Evolutionary conservation across 2,888 invertebrate species (phyloP).

Genomic region (Idaea aversata): DNA sequence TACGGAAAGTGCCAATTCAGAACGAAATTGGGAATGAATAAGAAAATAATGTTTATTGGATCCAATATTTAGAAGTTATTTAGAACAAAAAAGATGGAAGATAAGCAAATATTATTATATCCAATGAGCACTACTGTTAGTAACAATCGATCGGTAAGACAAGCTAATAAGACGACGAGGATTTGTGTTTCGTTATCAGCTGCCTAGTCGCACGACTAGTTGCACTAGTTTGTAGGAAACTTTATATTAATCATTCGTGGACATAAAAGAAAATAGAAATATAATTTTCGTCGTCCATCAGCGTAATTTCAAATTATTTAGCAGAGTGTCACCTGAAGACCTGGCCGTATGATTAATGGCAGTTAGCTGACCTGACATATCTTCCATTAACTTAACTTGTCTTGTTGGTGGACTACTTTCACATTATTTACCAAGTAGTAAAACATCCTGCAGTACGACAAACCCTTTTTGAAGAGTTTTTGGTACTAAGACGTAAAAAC

Average conservation of each 20-base stretch:
- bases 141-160: no score
- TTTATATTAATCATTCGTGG: not conserved
- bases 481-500: not conserved
- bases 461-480: not conserved
- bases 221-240: no score
- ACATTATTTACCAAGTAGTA: conserved; percentile 10
- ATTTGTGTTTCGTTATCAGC: no score
- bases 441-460: not conserved
- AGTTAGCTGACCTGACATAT: conserved; percentile 20
- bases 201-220: no score
- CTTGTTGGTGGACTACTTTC: conserved; percentile 23
- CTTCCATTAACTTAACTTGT: conserved; percentile 26
- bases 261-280: not conserved
- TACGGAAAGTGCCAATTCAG: not conserved
- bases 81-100: no score
- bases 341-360: conserved; percentile 35
- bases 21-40: not conserved
- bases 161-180: no score
- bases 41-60: not conserved
- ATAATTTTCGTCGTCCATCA: conserved; percentile 7
- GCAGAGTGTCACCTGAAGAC: conserved; percentile 32
- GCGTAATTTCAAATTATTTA: conserved; percentile 33
- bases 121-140: no score
- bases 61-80: not conserved
- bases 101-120: no score